Evolutionary conservation across 30 jellyfish, hydroid and myxozoan genomes (phyloP).

Genomic region (Turritopsis dohrnii): DNA sequence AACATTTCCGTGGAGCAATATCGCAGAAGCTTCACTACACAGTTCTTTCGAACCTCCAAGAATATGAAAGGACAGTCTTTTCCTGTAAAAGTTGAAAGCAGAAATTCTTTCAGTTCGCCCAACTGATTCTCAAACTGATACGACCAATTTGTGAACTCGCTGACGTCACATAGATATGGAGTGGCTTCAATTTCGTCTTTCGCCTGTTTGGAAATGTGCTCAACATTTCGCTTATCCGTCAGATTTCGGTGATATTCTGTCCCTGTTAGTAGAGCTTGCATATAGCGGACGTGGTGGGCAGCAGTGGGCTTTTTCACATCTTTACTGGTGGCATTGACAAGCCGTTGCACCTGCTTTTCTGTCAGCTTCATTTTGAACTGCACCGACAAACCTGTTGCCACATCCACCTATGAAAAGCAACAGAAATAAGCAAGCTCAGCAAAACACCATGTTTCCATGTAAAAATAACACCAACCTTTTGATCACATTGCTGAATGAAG

Average conservation of each 20-base stretch:
- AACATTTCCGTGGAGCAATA: slow-evolving; percentile 47
- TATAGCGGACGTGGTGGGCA: background rate
- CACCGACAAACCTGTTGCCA: background rate
- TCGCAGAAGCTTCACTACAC: slow-evolving; percentile 31
- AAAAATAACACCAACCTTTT: slow-evolving; percentile 22
- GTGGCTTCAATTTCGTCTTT: slow-evolving; percentile 40
- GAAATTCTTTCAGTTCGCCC: slow-evolving; percentile 47
- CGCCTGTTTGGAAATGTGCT: slow-evolving; percentile 19
- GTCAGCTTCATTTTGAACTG: slow-evolving; percentile 7
- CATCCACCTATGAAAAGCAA: slow-evolving; percentile 6
- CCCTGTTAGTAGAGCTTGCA: slow-evolving; percentile 20
- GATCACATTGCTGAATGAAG: slow-evolving; percentile 40
- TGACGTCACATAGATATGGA: slow-evolving; percentile 59
- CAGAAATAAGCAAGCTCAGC: background rate
- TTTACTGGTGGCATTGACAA: background rate
- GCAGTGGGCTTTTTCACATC: background rate
- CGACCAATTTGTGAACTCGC: slow-evolving; percentile 64
- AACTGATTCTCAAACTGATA: slow-evolving; percentile 44
- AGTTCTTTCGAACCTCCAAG: slow-evolving; percentile 35
- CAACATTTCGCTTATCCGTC: background rate
- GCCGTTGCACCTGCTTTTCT: background rate
- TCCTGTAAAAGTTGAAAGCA: slow-evolving; percentile 15
- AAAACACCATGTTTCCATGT: background rate
- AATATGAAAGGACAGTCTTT: slow-evolving; percentile 27
- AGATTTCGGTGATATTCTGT: slow-evolving; percentile 23